Evolutionary conservation across 2,113 vertebrate species (phyloP).

Genomic region (Mustelus asterias): DNA sequence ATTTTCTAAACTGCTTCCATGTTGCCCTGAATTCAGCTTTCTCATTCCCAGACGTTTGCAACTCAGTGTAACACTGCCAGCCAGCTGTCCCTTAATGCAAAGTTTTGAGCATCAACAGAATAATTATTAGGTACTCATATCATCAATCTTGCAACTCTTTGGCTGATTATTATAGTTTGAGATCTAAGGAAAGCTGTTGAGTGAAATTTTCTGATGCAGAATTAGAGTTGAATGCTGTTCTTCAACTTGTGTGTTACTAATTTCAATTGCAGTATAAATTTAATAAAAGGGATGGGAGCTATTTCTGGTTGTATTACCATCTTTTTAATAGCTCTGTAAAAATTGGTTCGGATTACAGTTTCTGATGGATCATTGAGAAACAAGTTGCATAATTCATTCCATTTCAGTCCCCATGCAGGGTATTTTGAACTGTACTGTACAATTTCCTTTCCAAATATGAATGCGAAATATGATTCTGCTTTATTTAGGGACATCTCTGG

Average conservation of each 20-base stretch:
- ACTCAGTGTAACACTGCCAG: neutral
- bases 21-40: neutral
- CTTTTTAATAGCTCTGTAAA: neutral
- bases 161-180: neutral
- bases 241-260: neutral
- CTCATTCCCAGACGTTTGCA: neutral
- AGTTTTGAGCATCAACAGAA: neutral
- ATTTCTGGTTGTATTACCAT: neutral
- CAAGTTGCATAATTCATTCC: neutral
- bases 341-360: neutral
- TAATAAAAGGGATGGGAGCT: neutral
- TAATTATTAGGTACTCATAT: neutral
- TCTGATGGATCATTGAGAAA: neutral
- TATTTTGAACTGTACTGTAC: neutral
- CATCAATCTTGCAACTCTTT: neutral
- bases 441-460: neutral
- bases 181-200: neutral
- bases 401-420: neutral
- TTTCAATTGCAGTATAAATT: neutral
- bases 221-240: neutral
- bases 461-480: neutral
- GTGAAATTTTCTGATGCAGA: neutral
- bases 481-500: slow-evolving; percentile 90
- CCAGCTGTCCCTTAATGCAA: neutral
- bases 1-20: neutral